Evolutionary conservation across 2,113 vertebrate species (phyloP).

Genomic region (Phalacrocorax aristotelis): DNA sequence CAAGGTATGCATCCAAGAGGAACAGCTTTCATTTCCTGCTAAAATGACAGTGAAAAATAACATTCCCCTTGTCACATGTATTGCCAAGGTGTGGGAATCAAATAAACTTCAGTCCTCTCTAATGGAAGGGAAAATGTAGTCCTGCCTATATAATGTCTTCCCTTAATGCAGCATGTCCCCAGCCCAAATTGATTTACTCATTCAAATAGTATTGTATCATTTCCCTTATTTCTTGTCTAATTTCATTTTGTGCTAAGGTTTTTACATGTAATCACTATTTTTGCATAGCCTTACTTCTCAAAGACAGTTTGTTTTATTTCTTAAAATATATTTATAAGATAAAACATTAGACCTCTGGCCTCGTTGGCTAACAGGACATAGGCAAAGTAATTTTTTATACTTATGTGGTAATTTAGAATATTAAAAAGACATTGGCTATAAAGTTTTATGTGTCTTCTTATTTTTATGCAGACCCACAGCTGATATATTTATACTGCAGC

Average conservation of each 20-base stretch:
- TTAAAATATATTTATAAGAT: background rate
- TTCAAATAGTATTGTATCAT: background rate
- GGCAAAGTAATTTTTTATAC: conserved; percentile 16
- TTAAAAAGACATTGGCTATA: background rate
- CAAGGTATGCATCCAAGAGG: background rate
- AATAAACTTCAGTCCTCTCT: background rate
- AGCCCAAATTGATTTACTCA: background rate
- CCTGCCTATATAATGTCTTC: background rate
- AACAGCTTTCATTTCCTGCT: background rate
- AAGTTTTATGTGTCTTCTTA: background rate
- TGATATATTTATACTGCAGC: background rate
- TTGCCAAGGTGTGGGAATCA: background rate
- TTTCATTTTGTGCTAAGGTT: background rate
- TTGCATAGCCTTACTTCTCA: background rate
- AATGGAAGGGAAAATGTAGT: background rate
- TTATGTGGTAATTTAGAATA: conserved; percentile 16
- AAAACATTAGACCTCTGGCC: background rate
- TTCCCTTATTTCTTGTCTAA: background rate
- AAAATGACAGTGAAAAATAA: background rate
- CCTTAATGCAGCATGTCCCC: background rate
- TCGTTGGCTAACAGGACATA: background rate
- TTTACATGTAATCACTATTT: background rate
- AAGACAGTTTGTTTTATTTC: background rate
- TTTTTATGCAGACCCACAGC: background rate
- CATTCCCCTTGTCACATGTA: background rate